Conservation (phyloP, 2,113 vertebrate species). For the Rana temporaria region DNA sequence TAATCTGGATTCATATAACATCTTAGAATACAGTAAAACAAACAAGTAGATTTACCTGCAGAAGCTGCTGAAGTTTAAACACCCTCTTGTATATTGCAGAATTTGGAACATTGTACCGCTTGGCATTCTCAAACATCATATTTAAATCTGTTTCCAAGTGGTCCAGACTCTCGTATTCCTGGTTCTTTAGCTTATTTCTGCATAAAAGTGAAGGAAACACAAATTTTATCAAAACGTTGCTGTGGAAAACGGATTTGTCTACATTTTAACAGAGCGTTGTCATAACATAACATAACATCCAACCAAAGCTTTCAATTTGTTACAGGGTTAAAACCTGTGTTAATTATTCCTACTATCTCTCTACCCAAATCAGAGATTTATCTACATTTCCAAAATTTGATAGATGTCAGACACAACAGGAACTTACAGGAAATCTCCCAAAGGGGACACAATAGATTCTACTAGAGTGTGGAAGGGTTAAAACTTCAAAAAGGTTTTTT, state of each 20-base stretch:
- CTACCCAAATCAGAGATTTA: no score
- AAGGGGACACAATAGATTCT: no score
- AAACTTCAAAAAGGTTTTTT: no score
- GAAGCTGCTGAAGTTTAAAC: conserved; percentile 93
- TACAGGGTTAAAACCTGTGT: no score
- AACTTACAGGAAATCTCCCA: no score
- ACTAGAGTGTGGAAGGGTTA: no score
- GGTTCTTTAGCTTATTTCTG: conserved; percentile 95
- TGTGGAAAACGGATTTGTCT: background rate
- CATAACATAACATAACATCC: no score
- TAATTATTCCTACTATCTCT: no score
- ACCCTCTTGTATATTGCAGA: conserved; percentile 97
- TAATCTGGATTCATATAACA: background rate
- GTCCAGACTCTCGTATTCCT: conserved; percentile 93
- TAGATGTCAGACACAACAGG: no score
- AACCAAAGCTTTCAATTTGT: no score
- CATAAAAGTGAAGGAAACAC: conserved; percentile 59
- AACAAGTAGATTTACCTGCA: conserved; percentile 80
- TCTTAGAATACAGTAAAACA: background rate
- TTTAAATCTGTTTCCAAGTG: conserved; percentile 91
- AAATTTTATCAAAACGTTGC: background rate
- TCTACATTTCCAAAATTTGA: no score
- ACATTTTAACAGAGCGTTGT: background rate
- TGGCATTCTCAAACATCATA: conserved; percentile 97
- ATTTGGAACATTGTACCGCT: conserved; percentile 95